These are phyloP conservation scores for Melospiza melodia DNA, from an alignment of 2,113 vertebrate genomes.

Conservation along the genomic window DNA sequence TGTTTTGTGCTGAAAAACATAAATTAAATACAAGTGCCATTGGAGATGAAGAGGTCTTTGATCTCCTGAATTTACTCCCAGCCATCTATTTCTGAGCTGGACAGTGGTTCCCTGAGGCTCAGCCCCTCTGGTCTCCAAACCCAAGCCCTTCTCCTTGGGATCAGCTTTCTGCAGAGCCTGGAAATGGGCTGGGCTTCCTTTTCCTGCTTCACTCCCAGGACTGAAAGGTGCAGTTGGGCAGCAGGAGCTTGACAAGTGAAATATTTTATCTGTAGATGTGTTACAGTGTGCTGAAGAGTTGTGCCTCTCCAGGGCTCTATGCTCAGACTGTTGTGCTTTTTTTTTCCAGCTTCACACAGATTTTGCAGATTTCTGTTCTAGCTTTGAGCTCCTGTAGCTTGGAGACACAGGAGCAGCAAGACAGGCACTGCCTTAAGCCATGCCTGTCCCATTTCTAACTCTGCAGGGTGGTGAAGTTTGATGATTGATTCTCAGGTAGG, in stretches of 20 bases:
- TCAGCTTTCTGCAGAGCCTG: background rate
- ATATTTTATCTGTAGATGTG: background rate
- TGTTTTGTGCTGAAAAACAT: background rate
- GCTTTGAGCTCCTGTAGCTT: background rate
- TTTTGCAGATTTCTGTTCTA: background rate
- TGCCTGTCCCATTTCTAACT: background rate
- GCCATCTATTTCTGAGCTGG: background rate
- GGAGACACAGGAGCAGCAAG: background rate
- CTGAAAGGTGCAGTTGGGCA: fast-evolving
- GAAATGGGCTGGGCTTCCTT: background rate
- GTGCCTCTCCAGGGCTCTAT: background rate
- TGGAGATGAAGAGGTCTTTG: background rate
- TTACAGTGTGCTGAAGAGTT: background rate
- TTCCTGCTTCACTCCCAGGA: background rate
- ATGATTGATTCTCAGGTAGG: fast-evolving
- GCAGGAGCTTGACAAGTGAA: background rate
- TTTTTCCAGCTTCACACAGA: background rate
- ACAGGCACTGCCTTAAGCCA: background rate
- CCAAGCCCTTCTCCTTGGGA: background rate
- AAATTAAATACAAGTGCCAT: background rate
- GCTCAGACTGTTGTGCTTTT: background rate
- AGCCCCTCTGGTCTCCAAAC: background rate
- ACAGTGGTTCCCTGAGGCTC: fast-evolving
- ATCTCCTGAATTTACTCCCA: background rate
- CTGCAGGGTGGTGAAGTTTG: background rate